Percentiles rank a stretch among this genome's conserved stretches.
These are phyloP conservation scores for Arvicanthis niloticus DNA, from an alignment of 2,113 vertebrate genomes.

Conservation along the genomic window DNA sequence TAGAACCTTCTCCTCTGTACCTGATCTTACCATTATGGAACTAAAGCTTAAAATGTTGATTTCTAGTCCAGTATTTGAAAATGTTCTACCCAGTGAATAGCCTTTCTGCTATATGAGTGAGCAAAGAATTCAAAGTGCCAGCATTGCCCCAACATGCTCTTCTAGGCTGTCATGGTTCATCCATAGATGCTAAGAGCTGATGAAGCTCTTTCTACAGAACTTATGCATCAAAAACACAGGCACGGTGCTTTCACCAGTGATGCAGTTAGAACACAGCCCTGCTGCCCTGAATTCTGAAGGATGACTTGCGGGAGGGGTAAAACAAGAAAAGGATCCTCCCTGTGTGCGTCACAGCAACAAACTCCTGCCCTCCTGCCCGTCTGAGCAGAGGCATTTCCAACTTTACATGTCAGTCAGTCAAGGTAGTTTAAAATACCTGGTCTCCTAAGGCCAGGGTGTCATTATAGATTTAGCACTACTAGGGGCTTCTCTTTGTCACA, in stretches of 20 bases:
- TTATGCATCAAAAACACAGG: slow-evolving; percentile 40
- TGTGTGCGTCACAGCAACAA: slow-evolving; percentile 76
- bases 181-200: background rate
- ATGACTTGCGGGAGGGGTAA: background rate
- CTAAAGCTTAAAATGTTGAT: background rate
- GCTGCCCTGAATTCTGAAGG: background rate
- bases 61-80: background rate
- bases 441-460: slow-evolving; percentile 87
- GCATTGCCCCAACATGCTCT: background rate
- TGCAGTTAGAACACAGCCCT: slow-evolving; percentile 16
- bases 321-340: slow-evolving; percentile 73
- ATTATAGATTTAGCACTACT: slow-evolving; percentile 88
- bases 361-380: slow-evolving; percentile 46
- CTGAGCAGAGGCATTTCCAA: slow-evolving; percentile 73
- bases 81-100: background rate
- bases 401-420: slow-evolving; percentile 86
- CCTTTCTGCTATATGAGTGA: background rate
- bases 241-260: background rate
- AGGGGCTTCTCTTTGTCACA: slow-evolving; percentile 89
- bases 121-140: slow-evolving; percentile 34
- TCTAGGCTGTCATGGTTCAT: background rate
- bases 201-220: slow-evolving; percentile 31
- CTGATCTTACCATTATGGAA: background rate
- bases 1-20: background rate
- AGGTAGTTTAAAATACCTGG: slow-evolving; percentile 89